Evolutionary conservation across 2,797 vertebrate genomes (phyloP).

Genomic region (Crax fasciolata): DNA sequence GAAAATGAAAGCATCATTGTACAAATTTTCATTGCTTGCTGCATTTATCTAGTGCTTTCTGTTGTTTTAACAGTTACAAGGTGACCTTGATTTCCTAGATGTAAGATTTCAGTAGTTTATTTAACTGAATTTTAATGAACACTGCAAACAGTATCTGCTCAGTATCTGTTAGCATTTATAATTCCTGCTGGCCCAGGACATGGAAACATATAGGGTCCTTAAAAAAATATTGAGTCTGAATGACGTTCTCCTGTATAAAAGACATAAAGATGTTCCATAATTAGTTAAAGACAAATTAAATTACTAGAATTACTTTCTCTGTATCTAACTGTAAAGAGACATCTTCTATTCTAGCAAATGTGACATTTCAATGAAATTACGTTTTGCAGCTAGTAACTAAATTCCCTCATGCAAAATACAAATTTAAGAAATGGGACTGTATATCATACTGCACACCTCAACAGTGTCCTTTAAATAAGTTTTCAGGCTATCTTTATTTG

Average conservation of each 20-base stretch:
- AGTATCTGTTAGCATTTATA: constrained; percentile 8
- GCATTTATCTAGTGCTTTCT: constrained; percentile 28
- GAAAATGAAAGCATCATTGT: background rate
- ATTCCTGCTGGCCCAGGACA: constrained; percentile 22
- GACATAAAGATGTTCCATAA: background rate
- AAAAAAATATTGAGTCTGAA: background rate
- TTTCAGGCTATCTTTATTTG: background rate
- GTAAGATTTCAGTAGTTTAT: constrained; percentile 54
- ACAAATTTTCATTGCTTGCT: constrained; percentile 3
- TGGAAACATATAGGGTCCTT: background rate
- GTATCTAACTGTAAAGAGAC: constrained; percentile 39
- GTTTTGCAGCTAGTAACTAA: constrained; percentile 45
- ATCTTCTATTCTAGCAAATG: constrained; percentile 1
- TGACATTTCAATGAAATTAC: constrained; percentile 10
- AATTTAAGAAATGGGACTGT: constrained; percentile 54
- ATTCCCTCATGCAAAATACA: constrained; percentile 50
- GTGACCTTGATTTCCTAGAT: constrained; percentile 49
- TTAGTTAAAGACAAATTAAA: constrained; percentile 31
- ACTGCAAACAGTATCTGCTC: constrained; percentile 20
- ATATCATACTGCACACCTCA: background rate
- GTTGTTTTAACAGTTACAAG: background rate
- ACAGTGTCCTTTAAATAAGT: background rate
- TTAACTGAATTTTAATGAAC: constrained; percentile 54
- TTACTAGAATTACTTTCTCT: constrained; percentile 24
- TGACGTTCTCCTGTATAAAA: background rate